These are phyloP conservation scores for Coelopa pilipes DNA, from an alignment of 2,888 invertebrate genomes.

Conservation along the genomic window DNA sequence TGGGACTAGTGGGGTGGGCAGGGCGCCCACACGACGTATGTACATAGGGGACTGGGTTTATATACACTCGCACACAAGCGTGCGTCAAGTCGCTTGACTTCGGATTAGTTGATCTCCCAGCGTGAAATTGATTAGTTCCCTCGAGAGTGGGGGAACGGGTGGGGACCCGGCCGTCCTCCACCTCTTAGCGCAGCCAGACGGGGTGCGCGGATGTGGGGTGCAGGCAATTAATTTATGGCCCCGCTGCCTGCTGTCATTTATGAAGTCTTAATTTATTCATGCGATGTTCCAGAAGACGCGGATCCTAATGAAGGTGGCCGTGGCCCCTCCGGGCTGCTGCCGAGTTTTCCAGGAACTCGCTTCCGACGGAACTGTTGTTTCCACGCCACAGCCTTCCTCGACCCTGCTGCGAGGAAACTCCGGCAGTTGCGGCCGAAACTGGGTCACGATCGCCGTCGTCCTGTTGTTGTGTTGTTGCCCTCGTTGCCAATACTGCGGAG, in stretches of 20 bases:
- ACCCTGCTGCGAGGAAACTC: not conserved
- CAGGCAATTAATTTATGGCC: constrained; percentile 53
- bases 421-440: constrained; percentile 22
- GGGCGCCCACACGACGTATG: too few species aligned
- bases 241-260: constrained; percentile 50
- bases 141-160: not conserved
- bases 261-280: constrained; percentile 51
- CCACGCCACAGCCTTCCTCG: not conserved
- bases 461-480: not conserved
- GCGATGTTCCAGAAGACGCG: constrained; percentile 35
- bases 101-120: constrained; percentile 9
- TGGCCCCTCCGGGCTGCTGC: not conserved
- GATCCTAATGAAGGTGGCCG: not conserved
- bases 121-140: constrained; percentile 22
- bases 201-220: constrained; percentile 25
- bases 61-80: not conserved
- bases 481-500: constrained; percentile 1
- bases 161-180: too few species aligned
- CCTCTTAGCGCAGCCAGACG: not conserved
- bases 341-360: not conserved
- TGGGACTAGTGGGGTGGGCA: too few species aligned
- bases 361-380: too few species aligned
- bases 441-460: constrained; percentile 26
- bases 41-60: not conserved
- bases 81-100: not conserved